Base-by-base conservation (phyloP, 2,888 invertebrate genomes). In the Drosophila conformis region DNA sequence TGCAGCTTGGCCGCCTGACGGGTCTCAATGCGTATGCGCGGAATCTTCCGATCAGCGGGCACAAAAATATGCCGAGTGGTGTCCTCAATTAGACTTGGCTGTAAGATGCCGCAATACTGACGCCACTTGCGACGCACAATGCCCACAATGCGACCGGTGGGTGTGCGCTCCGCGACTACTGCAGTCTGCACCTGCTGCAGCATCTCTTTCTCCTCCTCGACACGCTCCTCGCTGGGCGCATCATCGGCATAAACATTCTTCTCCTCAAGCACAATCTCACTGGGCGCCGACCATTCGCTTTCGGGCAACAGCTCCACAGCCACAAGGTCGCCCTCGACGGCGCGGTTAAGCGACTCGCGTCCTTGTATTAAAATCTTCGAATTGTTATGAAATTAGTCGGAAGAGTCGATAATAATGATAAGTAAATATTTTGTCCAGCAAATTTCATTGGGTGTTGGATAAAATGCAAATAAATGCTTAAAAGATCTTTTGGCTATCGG, bases 101-200 rank as follows among this genome's bases (percentile, higher is more conserved):
- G 95, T 64, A 99, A 93, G 83, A 99, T 98, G 18, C 99, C 99
- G 93, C 99, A 99, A 93, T 99, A 99, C 91, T 99, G 99, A 48
- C 99, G 94, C 99, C 99, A 99, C 92, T 99, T 99, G 66, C 99
- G 95, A 77, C 97, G 95, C 69, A 99, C 97, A 75, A 99, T 98
- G 2, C 99, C 99, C n/a, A 99, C 98, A 62, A 98, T 95, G 81
- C 94, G 94, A 0, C 96, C 98, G 1, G 97, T 97, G 2, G 97
- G 96, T 4, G 83, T 86, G 56, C 88, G 94, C 94, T 82, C 94
- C 0, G 68, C 76, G 1, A 60, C 58, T 93, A 58, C 83, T 78
- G 69, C 83, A 36, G 83, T 89, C 18, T 71, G 87, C 6, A 80
- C 76, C 27, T 80, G 83, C 15, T 93, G 84, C 10, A 95, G 87